Base-by-base conservation (phyloP, 1,140 invertebrate genomes). In the Lerema accius region DNA sequence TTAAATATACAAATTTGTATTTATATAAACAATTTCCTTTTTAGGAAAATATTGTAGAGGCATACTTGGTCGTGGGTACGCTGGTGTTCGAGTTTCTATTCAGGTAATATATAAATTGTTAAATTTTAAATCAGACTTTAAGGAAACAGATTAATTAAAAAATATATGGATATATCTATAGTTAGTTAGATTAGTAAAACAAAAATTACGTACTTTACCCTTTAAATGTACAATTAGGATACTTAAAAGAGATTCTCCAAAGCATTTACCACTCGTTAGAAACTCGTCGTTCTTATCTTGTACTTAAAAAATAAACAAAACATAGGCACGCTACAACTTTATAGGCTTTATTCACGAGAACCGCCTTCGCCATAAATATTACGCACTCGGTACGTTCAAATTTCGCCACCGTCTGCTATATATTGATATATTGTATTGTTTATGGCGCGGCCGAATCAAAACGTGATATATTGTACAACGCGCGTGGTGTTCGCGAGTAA, bases 401-500 rank as follows among this genome's bases (percentile, higher is more conserved):
- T 89, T 90, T 90, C 84, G 82, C 85, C 84, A 87, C 87, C 85
- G 84, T 87, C 80, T 87, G 86, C 80, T 78, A 84, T 79, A 82
- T 88, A 87, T 87, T 90, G 87, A 90, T 90, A 90, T 90, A 90
- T 90, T 87, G 84, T 90, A 88, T 90, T 90, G 87, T 90, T 90
- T 90, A 90, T 88, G 86, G 87, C 78, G 78, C 84, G 83, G 83
- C 85, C 84, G 82, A 90, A 90, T 90, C 87, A 90, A 90, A 90
- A 90, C 75, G 82, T 90, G 87, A 90, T 90, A 88, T 90, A 90
- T 90, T 81, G 84, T 77, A 73, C 75, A 78, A 78, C 82, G 76
- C 80, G 80, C 79, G 82, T 76, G 80, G 67, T 79, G 80, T 81
- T 81, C 82, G 80, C 83, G 77, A 81, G 73, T 80, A 86, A 89